A percentile compares a stretch with the other conserved stretches of the same genome.
Evolutionary conservation across 2,797 vertebrate genomes (phyloP).

Genomic region (Hypotaenidia philippensis): DNA sequence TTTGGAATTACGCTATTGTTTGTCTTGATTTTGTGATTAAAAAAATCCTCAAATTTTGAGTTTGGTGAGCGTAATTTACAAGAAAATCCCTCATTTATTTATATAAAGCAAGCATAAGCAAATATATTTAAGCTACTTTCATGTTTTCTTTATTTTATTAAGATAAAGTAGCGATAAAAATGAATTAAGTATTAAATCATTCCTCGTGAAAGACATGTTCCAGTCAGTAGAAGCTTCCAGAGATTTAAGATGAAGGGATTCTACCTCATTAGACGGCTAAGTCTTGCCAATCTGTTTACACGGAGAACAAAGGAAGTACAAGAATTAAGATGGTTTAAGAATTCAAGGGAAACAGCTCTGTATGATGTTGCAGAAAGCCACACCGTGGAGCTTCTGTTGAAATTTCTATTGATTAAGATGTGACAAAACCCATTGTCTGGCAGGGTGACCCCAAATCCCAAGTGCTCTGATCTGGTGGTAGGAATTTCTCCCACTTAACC

Average conservation of each 20-base stretch:
- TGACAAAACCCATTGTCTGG: background rate
- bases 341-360: background rate
- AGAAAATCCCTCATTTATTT: slow-evolving; percentile 48
- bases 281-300: slow-evolving; percentile 49
- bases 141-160: background rate
- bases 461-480: background rate
- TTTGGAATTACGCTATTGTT: background rate
- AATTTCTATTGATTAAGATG: background rate
- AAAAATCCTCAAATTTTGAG: background rate
- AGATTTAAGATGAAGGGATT: slow-evolving; percentile 34
- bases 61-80: slow-evolving; percentile 9
- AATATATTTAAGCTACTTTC: background rate
- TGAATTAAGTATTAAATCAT: background rate
- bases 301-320: slow-evolving; percentile 21
- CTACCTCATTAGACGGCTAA: slow-evolving; percentile 33
- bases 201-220: background rate
- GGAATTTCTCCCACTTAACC: background rate
- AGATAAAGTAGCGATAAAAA: slow-evolving; percentile 47
- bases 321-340: slow-evolving; percentile 15
- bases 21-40: slow-evolving; percentile 14
- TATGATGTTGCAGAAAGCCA: background rate
- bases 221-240: background rate
- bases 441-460: background rate
- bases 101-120: background rate
- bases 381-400: background rate